These are phyloP conservation scores for Monochamus saltuarius DNA, from an alignment of 1,140 invertebrate species.

Conservation along the genomic window DNA sequence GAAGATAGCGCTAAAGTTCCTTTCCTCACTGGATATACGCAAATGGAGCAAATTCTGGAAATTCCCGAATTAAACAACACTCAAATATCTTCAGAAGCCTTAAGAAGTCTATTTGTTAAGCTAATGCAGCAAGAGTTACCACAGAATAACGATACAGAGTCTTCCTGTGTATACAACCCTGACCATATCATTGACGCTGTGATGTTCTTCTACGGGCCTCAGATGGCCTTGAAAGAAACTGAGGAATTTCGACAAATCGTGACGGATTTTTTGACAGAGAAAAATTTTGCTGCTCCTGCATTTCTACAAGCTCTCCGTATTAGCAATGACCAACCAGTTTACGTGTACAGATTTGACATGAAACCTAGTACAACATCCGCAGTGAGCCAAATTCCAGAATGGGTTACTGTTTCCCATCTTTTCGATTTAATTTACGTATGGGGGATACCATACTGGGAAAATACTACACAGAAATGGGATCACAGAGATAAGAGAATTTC, in stretches of 20 bases:
- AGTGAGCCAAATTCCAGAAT: constrained; percentile 65
- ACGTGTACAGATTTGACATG: constrained; percentile 74
- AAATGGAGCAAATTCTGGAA: constrained; percentile 73
- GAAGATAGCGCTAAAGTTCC: constrained; percentile 66
- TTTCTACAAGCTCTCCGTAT: constrained; percentile 65
- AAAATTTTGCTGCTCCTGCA: constrained; percentile 69
- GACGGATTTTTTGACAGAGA: constrained; percentile 70
- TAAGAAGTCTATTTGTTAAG: too few species aligned
- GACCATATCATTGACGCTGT: constrained; percentile 72
- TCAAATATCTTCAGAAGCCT: constrained; percentile 43
- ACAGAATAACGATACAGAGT: constrained; percentile 57
- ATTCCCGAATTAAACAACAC: constrained; percentile 58
- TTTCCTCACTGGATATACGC: constrained; percentile 70
- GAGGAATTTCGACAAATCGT: constrained; percentile 61
- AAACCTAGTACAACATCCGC: constrained; percentile 65
- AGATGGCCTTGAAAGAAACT: constrained; percentile 57
- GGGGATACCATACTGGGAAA: constrained; percentile 69
- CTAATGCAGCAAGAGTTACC: constrained; percentile 37
- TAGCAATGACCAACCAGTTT: constrained; percentile 61
- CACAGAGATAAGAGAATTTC: constrained; percentile 71
- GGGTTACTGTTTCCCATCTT: constrained; percentile 75
- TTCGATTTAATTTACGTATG: constrained; percentile 77
- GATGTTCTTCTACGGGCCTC: constrained; percentile 71
- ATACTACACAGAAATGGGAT: constrained; percentile 63
- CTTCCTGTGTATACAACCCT: constrained; percentile 63